Evolutionary conservation across 2,797 vertebrate genomes (phyloP).

Genomic region (Falco rusticolus): DNA sequence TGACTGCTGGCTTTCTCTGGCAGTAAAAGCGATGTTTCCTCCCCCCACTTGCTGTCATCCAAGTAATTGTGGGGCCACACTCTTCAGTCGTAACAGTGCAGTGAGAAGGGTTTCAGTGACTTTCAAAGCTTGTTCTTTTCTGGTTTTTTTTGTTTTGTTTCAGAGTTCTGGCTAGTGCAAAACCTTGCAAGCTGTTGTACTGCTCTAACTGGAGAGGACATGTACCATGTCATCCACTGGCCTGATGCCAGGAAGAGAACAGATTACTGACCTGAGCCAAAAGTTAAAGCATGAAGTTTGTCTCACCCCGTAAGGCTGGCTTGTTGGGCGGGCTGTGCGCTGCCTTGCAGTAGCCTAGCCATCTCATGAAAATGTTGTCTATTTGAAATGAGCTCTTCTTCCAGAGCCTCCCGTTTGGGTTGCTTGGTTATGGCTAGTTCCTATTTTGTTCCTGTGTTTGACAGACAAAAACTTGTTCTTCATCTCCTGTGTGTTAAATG

Average conservation of each 20-base stretch:
- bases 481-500: background rate
- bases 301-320: background rate
- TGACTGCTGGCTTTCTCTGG: background rate
- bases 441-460: background rate
- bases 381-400: background rate
- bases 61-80: background rate
- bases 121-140: background rate
- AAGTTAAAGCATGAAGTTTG: background rate
- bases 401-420: background rate
- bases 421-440: background rate
- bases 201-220: background rate
- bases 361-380: background rate
- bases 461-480: too few species aligned
- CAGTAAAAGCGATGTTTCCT: background rate
- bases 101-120: background rate
- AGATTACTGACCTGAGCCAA: background rate
- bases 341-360: background rate
- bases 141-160: background rate
- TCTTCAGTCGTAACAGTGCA: fast-evolving
- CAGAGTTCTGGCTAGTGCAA: background rate
- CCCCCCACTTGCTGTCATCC: background rate
- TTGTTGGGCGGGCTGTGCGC: fast-evolving
- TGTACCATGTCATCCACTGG: background rate
- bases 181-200: background rate
- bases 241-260: background rate